Conservation (phyloP, 2,797 vertebrate species). For the Myiotriccus ornatus region DNA sequence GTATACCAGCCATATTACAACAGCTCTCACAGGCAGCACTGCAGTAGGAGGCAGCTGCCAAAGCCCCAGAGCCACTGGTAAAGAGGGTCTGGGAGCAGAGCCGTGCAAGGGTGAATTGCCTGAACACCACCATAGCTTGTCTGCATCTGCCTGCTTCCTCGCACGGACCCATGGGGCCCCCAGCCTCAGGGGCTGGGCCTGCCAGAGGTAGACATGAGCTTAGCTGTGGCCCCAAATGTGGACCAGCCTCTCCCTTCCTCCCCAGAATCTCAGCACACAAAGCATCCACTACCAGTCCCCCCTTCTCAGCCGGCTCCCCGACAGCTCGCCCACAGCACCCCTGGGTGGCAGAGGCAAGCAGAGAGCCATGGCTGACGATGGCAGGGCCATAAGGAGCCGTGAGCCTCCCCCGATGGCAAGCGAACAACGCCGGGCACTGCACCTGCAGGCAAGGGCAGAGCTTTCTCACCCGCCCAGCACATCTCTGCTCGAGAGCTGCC, state of each 20-base stretch:
- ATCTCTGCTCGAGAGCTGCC: not conserved
- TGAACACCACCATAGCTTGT: not conserved
- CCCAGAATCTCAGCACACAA: not conserved
- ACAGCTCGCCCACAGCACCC: not conserved
- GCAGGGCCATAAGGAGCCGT: not conserved
- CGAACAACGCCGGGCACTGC: rapidly evolving
- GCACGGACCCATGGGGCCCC: rapidly evolving
- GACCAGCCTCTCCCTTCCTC: not conserved
- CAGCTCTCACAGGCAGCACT: conserved; percentile 24
- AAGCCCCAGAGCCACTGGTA: not conserved
- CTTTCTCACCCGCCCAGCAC: not conserved
- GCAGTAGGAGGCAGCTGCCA: not conserved
- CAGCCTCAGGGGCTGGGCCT: not conserved
- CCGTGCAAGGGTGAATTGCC: not conserved
- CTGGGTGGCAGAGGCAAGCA: not conserved
- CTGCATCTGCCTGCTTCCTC: not conserved
- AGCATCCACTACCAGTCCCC: not conserved
- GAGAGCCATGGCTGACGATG: not conserved
- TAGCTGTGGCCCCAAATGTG: not conserved
- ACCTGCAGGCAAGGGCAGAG: not conserved
- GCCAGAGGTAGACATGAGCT: not conserved
- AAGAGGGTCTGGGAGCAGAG: not conserved
- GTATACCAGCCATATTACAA: conserved; percentile 57
- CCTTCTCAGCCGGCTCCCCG: not conserved
- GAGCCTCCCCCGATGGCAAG: not conserved